Evolutionary conservation across 2,888 invertebrate genomes (phyloP), one percentile per base, ranked within the genome.

Genomic region (Tetropium fuscum): DNA sequence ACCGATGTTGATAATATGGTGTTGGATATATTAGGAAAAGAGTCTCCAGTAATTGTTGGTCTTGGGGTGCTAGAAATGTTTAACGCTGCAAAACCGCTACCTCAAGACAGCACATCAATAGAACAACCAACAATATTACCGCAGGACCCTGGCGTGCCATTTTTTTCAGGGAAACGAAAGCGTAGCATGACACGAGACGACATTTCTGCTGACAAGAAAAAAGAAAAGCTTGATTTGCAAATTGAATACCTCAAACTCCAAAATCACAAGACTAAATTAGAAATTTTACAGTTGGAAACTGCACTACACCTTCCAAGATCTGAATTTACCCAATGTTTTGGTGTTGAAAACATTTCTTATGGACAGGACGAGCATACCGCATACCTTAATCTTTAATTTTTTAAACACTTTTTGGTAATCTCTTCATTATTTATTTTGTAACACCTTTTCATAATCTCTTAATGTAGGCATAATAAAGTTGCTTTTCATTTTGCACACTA

Each of bases 31-130:
- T n/a, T 32, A n/a, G 32, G 32, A 32, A 32, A 32, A 36, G 36
- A 36, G 40, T 57, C 57, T 16, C 57, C 49, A 40, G 49, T 49
- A 32, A 27, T 49, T 57, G 25, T 20, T 30, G 57, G 49, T 30
- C 49, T 57, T 57, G 49, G 57, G 13, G 40, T 49, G 18, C 27
- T 49, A 49, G 57, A 49, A 44, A 22, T 41, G 22, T 30, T 54
- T 20, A 45, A 54, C 15, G 34, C 30, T 16, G 32, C 43, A 32
- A 16, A 57, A 40, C 18, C 36, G 19, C 15, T 30, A 36, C 8
- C 10, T 32, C 32, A 19, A 11, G 3, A 16, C 34, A 48, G 34
- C 13, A 34, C 11, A 47, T 47, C 13, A 32, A 16, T 16, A 13
- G 6, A 16, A 18, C 5, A 48, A n/a, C 11, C 3, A 10, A 11